These are phyloP conservation scores for Tortrix viridana DNA, from an alignment of 2,888 invertebrate species.

Conservation along the genomic window DNA sequence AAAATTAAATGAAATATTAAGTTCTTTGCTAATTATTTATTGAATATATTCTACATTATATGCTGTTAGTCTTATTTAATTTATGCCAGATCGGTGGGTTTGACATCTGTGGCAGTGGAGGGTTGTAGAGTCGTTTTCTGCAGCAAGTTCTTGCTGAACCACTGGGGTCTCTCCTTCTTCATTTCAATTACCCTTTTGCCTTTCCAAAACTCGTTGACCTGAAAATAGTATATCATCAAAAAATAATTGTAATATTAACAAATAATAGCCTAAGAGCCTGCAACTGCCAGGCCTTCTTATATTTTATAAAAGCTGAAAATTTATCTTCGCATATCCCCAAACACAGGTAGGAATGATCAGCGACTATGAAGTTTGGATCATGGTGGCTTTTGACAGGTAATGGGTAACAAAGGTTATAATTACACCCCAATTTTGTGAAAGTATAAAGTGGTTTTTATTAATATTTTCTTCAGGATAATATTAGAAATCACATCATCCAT, in stretches of 20 bases:
- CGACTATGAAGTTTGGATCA: too few species aligned
- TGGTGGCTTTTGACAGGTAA: too few species aligned
- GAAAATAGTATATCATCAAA: constrained; percentile 43
- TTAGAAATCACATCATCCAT: too few species aligned
- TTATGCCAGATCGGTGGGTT: constrained; percentile 89
- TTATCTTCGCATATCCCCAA: too few species aligned
- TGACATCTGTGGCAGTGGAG: constrained; percentile 88
- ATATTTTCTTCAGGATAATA: too few species aligned
- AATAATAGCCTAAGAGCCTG: too few species aligned
- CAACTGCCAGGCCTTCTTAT: too few species aligned
- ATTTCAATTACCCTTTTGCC: constrained; percentile 94
- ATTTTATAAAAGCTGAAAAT: too few species aligned
- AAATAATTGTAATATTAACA: background rate
- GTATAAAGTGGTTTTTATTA: too few species aligned
- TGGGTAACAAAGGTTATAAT: too few species aligned
- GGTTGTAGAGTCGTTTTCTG: constrained; percentile 90
- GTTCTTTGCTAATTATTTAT: constrained; percentile 28
- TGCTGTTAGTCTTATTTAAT: constrained; percentile 25
- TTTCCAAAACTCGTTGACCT: constrained; percentile 85
- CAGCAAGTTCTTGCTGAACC: constrained; percentile 94
- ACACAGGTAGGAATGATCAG: too few species aligned
- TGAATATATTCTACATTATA: constrained; percentile 28
- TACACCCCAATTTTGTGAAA: too few species aligned
- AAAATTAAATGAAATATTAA: constrained; percentile 20
- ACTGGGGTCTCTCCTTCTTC: constrained; percentile 92